Conservation (phyloP, 1,140 invertebrate species). For the Trichonephila clavipes region DNA sequence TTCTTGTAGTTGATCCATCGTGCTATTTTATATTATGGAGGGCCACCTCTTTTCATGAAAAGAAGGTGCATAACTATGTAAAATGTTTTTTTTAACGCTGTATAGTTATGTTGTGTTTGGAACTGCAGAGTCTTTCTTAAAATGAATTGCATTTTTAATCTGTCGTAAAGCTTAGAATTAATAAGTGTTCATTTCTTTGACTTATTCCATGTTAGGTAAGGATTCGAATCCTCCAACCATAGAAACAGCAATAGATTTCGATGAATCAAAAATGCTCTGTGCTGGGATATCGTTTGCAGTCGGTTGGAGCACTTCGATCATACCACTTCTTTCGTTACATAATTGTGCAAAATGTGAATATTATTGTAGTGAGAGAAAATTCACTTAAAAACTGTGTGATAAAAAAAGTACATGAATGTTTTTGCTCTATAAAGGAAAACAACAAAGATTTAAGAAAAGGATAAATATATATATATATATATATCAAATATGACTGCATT, state of each 20-base stretch:
- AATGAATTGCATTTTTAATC: slow-evolving; percentile 24
- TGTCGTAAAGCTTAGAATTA: not conserved
- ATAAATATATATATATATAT: slow-evolving; percentile 22
- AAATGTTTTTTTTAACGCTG: slow-evolving; percentile 43
- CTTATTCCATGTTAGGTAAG: not conserved
- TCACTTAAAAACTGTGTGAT: slow-evolving; percentile 72
- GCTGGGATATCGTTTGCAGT: slow-evolving; percentile 2
- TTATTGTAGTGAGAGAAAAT: slow-evolving; percentile 73
- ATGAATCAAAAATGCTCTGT: slow-evolving; percentile 29
- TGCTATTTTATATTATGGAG: slow-evolving; percentile 69
- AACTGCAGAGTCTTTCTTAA: slow-evolving; percentile 53
- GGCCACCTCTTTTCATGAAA: slow-evolving; percentile 38
- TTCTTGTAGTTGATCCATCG: slow-evolving; percentile 63
- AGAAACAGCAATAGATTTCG: not conserved
- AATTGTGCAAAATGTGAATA: slow-evolving; percentile 52
- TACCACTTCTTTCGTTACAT: not conserved
- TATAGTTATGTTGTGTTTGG: slow-evolving; percentile 71
- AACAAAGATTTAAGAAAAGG: not conserved
- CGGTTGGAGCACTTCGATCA: slow-evolving; percentile 15
- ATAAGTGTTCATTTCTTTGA: slow-evolving; percentile 36
- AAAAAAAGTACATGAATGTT: slow-evolving; percentile 59
- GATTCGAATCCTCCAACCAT: slow-evolving; percentile 31
- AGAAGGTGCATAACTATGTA: slow-evolving; percentile 37
- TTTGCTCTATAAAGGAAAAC: slow-evolving; percentile 35
- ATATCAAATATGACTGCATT: slow-evolving; percentile 55